Conservation (phyloP, 2,888 invertebrate species). For the Drosophila hamatofila region DNA sequence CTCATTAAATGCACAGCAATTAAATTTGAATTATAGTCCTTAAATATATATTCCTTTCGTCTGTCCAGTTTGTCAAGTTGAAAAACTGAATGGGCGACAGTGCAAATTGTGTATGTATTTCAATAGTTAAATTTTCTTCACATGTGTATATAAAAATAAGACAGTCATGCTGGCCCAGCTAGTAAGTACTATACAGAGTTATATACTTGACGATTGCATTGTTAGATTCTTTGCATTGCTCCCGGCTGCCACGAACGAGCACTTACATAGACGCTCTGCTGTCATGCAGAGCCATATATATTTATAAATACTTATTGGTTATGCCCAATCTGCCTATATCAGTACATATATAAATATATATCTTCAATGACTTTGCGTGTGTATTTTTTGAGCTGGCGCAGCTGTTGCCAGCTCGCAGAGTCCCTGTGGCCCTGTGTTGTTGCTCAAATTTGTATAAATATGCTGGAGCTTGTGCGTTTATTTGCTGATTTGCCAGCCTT, state of each 20-base stretch:
- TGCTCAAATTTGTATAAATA: slow-evolving; percentile 67
- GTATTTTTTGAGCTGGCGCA: slow-evolving; percentile 53
- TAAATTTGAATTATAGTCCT: background rate
- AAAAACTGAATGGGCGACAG: background rate
- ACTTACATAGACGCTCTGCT: too few relatives aligned
- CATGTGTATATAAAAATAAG: background rate
- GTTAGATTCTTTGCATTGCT: slow-evolving; percentile 10
- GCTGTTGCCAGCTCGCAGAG: slow-evolving; percentile 47
- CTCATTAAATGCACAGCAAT: background rate
- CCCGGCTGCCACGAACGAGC: slow-evolving; percentile 10
- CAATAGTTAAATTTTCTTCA: background rate
- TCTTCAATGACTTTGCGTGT: slow-evolving; percentile 35
- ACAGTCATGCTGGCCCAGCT: background rate
- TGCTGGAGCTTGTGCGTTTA: slow-evolving; percentile 58
- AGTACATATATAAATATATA: slow-evolving; percentile 21
- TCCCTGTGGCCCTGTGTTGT: slow-evolving; percentile 48
- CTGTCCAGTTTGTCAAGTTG: too few relatives aligned
- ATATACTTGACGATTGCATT: slow-evolving; percentile 9
- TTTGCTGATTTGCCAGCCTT: slow-evolving; percentile 74
- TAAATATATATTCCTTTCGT: background rate
- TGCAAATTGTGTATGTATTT: too few relatives aligned
- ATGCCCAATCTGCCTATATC: slow-evolving; percentile 20
- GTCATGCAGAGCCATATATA: slow-evolving; percentile 25
- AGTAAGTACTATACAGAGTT: background rate
- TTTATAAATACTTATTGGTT: slow-evolving; percentile 40